A percentile compares a stretch with the other conserved stretches of the same genome.
Evolutionary conservation across 2,888 invertebrate genomes (phyloP).

Genomic region (Zonitis immaculata): DNA sequence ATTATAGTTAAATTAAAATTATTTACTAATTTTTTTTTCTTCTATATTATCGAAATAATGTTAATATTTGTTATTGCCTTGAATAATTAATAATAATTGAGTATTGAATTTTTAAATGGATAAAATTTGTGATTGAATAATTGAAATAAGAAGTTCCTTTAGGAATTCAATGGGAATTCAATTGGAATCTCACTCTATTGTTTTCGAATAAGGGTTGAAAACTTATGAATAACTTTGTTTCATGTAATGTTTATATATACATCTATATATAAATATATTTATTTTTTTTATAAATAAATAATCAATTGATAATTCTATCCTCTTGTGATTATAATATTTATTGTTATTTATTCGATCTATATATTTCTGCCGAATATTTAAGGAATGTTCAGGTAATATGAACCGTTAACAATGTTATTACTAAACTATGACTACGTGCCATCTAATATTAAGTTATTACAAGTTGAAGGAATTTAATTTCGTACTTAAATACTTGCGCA

Average conservation of each 20-base stretch:
- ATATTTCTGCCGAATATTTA: constrained; percentile 13
- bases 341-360: constrained; percentile 12
- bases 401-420: constrained; percentile 30
- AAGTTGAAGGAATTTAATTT: constrained; percentile 30
- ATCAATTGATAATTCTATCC: not conserved
- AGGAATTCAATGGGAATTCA: not conserved
- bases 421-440: constrained; percentile 23
- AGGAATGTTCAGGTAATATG: constrained; percentile 20
- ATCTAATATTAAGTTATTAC: constrained; percentile 31
- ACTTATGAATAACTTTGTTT: not conserved
- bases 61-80: not conserved
- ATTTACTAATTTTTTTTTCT: no score
- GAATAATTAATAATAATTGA: not conserved
- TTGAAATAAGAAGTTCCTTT: not conserved
- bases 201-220: not conserved
- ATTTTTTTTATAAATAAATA: not conserved
- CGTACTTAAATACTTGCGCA: constrained; percentile 20
- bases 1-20: no score
- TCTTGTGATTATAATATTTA: not conserved
- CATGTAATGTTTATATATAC: not conserved
- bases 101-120: not conserved
- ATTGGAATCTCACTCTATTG: not conserved
- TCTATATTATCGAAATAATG: no score
- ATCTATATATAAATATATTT: no score
- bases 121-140: not conserved